These are phyloP conservation scores for Lycocerus yunnanus DNA, from an alignment of 2,888 invertebrate species.

Conservation along the genomic window DNA sequence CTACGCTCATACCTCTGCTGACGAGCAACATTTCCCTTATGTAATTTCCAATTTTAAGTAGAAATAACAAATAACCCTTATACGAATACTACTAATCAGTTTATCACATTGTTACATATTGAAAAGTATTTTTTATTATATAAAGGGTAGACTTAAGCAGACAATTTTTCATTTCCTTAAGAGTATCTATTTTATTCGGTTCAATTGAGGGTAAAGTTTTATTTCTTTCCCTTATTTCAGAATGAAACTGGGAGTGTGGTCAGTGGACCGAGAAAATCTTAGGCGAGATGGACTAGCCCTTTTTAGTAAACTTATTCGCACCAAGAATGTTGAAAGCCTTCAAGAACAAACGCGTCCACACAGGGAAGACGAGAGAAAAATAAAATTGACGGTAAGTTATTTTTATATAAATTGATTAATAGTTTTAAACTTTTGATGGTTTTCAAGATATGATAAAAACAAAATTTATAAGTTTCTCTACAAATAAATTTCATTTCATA, in stretches of 20 bases:
- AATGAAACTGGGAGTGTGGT: slow-evolving; percentile 60
- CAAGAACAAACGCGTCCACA: slow-evolving; percentile 59
- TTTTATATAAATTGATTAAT: background rate
- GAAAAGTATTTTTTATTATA: background rate
- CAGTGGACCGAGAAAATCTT: slow-evolving; percentile 63
- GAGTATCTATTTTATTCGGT: slow-evolving; percentile 11
- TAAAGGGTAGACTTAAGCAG: background rate
- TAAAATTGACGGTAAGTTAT: slow-evolving; percentile 74
- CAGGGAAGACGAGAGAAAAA: slow-evolving; percentile 66
- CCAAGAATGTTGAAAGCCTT: slow-evolving; percentile 78
- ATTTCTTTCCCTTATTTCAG: slow-evolving; percentile 39
- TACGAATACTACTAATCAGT: too few species aligned
- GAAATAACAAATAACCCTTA: background rate
- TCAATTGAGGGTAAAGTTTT: slow-evolving; percentile 14
- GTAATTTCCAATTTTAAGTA: background rate
- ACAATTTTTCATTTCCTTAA: slow-evolving; percentile 9
- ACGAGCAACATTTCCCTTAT: background rate
- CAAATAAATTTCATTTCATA: background rate
- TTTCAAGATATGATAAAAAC: background rate
- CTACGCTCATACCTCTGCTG: background rate
- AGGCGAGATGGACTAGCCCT: slow-evolving; percentile 71
- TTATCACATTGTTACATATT: background rate
- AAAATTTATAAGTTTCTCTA: background rate
- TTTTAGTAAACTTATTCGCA: slow-evolving; percentile 83
- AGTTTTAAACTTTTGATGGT: background rate